Evolutionary conservation across 1,140 invertebrate species (phyloP).

Genomic region (Protaetia brevitarsis): DNA sequence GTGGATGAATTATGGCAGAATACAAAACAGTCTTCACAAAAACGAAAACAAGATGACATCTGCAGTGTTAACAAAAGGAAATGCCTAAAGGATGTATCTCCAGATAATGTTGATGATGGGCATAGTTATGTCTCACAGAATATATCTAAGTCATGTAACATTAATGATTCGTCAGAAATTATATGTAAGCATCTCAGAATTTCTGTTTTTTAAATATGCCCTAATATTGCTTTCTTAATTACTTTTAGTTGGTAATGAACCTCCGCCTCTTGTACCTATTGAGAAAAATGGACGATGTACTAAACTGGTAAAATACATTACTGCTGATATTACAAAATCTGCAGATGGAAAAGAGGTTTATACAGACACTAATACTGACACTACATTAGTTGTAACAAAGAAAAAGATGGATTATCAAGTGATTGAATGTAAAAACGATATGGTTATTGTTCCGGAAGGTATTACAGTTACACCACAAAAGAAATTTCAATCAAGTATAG

Average conservation of each 20-base stretch:
- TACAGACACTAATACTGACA: neutral
- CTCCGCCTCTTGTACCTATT: neutral
- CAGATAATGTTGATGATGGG: neutral
- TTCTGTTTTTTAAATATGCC: too few species aligned
- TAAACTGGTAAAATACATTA: neutral
- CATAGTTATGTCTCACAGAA: too few species aligned
- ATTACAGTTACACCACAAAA: constrained; percentile 23
- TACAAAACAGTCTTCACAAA: neutral
- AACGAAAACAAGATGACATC: neutral
- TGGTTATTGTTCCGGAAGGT: neutral
- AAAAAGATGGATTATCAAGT: neutral
- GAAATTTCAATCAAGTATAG: constrained; percentile 28
- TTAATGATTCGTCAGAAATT: too few species aligned
- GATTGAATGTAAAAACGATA: neutral
- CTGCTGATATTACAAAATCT: neutral
- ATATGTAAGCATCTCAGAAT: too few species aligned
- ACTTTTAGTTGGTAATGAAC: neutral
- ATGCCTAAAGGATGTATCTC: neutral
- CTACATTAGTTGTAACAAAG: neutral
- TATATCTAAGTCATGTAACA: too few species aligned
- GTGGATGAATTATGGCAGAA: neutral
- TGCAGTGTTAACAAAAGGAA: neutral
- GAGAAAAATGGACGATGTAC: neutral
- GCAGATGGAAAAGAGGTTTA: neutral
- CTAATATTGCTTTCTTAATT: neutral